Evolutionary conservation across 2,797 vertebrate species (phyloP).

Genomic region (Anniella stebbinsi): DNA sequence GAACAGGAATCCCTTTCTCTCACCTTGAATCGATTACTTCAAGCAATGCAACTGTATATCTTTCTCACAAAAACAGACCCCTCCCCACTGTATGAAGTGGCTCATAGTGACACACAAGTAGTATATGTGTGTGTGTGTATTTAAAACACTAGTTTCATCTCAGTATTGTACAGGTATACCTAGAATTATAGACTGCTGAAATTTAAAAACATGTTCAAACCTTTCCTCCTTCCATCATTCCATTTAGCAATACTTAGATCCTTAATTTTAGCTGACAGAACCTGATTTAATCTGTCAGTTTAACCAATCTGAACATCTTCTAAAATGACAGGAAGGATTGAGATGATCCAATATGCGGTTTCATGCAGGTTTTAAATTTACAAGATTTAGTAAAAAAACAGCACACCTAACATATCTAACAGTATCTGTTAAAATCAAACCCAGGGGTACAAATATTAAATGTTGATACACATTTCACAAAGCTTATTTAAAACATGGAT

Average conservation of each 20-base stretch:
- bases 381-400: conserved; percentile 56
- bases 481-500: conserved; percentile 45
- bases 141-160: conserved; percentile 69
- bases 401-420: conserved; percentile 51
- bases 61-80: conserved; percentile 47
- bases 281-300: conserved; percentile 40
- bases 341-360: conserved; percentile 45
- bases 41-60: conserved; percentile 59
- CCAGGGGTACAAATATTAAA: conserved; percentile 46
- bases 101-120: conserved; percentile 46
- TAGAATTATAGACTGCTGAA: conserved; percentile 69
- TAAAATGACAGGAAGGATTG: conserved; percentile 32
- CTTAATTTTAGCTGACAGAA: conserved; percentile 52
- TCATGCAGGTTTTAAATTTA: conserved; percentile 53
- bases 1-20: conserved; percentile 56
- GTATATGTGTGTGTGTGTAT: conserved; percentile 6
- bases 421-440: conserved; percentile 47
- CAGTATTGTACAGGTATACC: conserved; percentile 58
- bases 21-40: conserved; percentile 60
- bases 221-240: conserved; percentile 53
- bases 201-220: conserved; percentile 61
- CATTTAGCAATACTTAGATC: conserved; percentile 58
- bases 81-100: conserved; percentile 64
- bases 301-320: conserved; percentile 41
- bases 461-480: conserved; percentile 54